Conservation (phyloP, 2,113 vertebrate genomes). For the Hippopotamus amphibius region DNA sequence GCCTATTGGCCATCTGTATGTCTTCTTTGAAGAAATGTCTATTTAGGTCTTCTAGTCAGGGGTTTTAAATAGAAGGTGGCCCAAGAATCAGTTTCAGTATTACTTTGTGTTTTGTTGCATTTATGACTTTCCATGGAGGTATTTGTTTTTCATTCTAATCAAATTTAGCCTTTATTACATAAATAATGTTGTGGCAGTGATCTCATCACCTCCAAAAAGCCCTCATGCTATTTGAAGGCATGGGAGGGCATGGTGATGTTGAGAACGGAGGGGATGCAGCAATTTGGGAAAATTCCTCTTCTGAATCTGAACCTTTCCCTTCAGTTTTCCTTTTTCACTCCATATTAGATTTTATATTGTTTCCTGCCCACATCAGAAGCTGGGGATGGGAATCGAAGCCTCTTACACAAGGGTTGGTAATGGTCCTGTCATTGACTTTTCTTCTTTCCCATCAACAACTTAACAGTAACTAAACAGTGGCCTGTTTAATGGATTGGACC, state of each 20-base stretch:
- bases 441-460: neutral
- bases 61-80: neutral
- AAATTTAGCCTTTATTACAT: neutral
- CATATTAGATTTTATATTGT: neutral
- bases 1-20: neutral
- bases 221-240: neutral
- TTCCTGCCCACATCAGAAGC: neutral
- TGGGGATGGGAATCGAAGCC: neutral
- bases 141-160: slow-evolving; percentile 39
- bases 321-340: neutral
- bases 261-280: neutral
- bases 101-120: neutral
- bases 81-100: neutral
- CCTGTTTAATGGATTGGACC: neutral
- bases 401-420: neutral
- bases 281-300: neutral
- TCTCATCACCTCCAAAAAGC: neutral
- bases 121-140: slow-evolving; percentile 24
- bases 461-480: neutral
- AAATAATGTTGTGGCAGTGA: neutral
- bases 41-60: neutral
- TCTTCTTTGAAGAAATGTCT: neutral
- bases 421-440: neutral
- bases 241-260: neutral
- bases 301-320: neutral